Evolutionary conservation across 2,797 vertebrate species (phyloP), one percentile per base, ranked within the genome.

Genomic region (Acrossocheilus wenchowensis): DNA sequence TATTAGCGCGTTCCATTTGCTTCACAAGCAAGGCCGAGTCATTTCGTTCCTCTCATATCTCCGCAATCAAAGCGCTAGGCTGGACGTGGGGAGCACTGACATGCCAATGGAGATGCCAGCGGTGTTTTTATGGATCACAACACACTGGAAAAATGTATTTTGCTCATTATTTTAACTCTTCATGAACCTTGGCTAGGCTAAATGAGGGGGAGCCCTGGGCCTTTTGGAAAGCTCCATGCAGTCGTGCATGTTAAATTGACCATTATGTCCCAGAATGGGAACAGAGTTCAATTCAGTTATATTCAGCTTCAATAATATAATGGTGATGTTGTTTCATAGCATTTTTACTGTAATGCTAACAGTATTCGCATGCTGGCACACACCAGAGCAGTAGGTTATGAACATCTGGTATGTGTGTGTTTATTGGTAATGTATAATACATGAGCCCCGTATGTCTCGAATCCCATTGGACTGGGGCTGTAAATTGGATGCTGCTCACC

Each of bases 1-100:
- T 97, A 98, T 99, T 99, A 99, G 96, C 96, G 96, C 96, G 96
- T 99, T 97, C 98, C 97, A 98, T 98, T 98, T 98, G 97, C 97
- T 97, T 97, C 97, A 97, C 97, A 97, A 97, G 97, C 97, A 97
- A 98, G 97, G 96, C 97, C 97, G 96, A 98, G 96, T 96, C 96
- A 97, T 98, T 98, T 96, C 95, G 95, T 96, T 95, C 95, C 95
- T 96, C 96, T 96, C 96, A 95, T 96, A 97, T 97, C 97, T 94
- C 94, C 92, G 96, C 97, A 99, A 98, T 99, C 97, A 98, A 97
- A 98, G 96, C 97, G 97, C 97, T 97, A 97, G 97, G 96, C 96
- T 96, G 86, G 85, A 86, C 80, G 78, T 82, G 78, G 84, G 74
- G 85, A 82, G 87, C 85, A 86, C 79, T 30, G 69, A 72, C 94